phyloP scores from a whole-genome alignment of 2,113 vertebrate genomes.

The Microtus ochrogaster region DNA sequence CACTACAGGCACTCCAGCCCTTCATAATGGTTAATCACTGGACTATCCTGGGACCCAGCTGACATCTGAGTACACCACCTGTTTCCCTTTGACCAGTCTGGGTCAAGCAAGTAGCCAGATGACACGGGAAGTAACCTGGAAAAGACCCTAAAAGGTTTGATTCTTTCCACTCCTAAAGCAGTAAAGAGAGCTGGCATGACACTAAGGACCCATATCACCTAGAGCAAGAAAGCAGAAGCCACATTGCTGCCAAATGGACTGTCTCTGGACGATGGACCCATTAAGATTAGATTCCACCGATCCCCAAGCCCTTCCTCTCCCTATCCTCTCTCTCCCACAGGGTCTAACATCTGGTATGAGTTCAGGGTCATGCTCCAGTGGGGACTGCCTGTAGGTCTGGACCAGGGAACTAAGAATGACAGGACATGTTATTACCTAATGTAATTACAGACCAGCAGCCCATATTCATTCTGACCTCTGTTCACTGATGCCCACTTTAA shows the following conservation, averaged over 20 bases:
- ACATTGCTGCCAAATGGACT: no score
- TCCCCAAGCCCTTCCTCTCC: neutral
- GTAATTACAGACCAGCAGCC: neutral
- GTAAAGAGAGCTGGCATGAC: no score
- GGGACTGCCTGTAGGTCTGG: neutral
- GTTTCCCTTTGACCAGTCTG: neutral
- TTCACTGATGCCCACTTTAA: neutral
- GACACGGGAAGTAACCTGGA: neutral
- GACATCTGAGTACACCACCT: neutral
- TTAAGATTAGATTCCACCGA: no score
- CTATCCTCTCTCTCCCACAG: neutral
- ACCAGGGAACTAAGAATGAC: neutral
- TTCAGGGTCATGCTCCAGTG: no score
- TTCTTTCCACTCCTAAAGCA: no score
- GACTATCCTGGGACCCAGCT: neutral
- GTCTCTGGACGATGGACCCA: no score
- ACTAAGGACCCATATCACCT: no score
- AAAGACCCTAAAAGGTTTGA: no score
- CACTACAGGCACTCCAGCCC: neutral
- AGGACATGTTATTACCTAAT: neutral
- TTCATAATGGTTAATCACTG: neutral
- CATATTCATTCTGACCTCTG: neutral
- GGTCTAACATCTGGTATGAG: neutral
- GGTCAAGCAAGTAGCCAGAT: neutral
- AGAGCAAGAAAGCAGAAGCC: no score